Conservation (phyloP, 2,113 vertebrate species). For the Myotis lucifugus region DNA sequence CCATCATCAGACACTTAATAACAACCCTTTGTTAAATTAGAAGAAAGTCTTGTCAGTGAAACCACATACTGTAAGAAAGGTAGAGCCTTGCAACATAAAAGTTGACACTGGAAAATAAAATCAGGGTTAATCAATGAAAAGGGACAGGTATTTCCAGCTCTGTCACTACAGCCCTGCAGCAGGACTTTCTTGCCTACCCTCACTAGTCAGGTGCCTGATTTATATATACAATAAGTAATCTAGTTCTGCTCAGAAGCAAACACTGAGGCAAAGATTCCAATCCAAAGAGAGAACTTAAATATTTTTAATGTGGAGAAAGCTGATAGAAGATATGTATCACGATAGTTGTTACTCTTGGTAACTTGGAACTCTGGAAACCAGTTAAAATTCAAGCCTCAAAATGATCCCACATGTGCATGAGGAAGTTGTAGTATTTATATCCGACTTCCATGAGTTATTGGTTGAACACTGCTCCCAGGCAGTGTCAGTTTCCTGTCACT, state of each 20-base stretch:
- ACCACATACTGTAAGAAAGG: neutral
- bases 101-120: constrained; percentile 5
- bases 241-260: neutral
- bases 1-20: neutral
- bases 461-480: neutral
- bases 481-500: neutral
- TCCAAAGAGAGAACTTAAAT: neutral
- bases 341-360: neutral
- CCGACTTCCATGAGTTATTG: neutral
- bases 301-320: neutral
- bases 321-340: neutral
- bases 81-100: neutral
- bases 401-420: neutral
- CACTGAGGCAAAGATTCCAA: neutral
- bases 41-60: constrained; percentile 27
- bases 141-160: neutral
- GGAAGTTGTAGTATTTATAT: neutral
- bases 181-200: neutral
- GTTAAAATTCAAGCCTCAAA: neutral
- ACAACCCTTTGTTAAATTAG: neutral
- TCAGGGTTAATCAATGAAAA: neutral
- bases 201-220: neutral
- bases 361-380: neutral
- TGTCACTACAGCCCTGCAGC: neutral
- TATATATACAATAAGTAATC: neutral